Evolutionary conservation across 2,888 invertebrate genomes (phyloP).

Genomic region (Acholoe squamosa): DNA sequence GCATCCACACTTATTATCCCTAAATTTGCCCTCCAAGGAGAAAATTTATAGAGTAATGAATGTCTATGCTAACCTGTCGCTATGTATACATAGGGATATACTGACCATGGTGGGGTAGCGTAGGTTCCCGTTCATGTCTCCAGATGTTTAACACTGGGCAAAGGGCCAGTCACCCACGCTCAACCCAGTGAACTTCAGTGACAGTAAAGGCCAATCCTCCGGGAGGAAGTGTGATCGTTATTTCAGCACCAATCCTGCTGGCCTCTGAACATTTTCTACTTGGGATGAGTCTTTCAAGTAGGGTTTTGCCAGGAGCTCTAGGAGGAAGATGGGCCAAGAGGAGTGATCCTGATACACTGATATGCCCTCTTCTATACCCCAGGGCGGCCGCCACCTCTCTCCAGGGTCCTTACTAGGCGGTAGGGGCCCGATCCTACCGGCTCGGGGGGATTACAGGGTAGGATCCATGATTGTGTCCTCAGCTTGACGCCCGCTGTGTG

Average conservation of each 20-base stretch:
- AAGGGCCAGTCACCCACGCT: background rate
- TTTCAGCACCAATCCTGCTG: constrained; percentile 1
- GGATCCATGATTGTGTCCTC: constrained; percentile 14
- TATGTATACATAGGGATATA: background rate
- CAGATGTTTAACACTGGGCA: background rate
- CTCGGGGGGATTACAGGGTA: background rate
- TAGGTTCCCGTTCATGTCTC: constrained; percentile 14
- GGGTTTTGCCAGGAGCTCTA: no score
- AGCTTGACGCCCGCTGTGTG: background rate
- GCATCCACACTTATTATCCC: no score
- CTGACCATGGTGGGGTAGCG: constrained; percentile 35
- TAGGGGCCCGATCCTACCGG: background rate
- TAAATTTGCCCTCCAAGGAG: no score
- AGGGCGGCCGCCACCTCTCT: background rate
- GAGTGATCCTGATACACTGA: no score
- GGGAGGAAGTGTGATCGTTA: background rate
- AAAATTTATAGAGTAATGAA: no score
- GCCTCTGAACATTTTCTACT: background rate
- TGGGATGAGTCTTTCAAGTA: no score
- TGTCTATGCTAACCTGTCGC: no score
- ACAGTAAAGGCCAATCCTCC: no score
- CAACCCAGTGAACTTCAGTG: background rate
- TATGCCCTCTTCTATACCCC: no score
- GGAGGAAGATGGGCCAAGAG: background rate
- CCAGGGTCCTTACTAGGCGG: background rate